These are phyloP conservation scores for Octomys mimax DNA, from an alignment of 2,797 vertebrate species.

Conservation along the genomic window DNA sequence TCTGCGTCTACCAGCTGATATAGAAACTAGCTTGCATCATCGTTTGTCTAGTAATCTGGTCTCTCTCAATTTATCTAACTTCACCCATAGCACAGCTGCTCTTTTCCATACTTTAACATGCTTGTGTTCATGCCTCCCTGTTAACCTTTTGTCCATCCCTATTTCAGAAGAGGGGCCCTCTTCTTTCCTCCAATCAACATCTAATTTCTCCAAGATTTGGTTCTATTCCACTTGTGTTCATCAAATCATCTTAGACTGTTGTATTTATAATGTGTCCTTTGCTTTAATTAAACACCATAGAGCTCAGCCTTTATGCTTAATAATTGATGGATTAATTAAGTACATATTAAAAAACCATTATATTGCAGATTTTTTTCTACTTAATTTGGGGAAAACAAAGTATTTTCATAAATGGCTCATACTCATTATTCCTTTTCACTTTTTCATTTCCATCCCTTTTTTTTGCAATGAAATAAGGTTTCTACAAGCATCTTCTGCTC, in stretches of 20 bases:
- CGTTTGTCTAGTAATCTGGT: background rate
- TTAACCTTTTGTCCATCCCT: too few relatives aligned
- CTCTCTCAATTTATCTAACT: background rate
- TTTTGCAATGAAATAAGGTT: background rate
- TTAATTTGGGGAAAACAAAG: background rate
- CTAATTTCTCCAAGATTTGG: background rate
- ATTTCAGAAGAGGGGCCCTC: background rate
- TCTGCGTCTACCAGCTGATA: background rate
- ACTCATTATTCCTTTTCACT: background rate
- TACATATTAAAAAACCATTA: background rate
- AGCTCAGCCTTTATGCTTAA: background rate
- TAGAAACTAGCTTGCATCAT: background rate
- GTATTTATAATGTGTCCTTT: background rate
- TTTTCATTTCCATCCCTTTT: background rate
- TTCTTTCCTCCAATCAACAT: background rate
- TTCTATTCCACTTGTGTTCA: background rate
- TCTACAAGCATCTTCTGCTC: background rate
- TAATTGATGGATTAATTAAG: constrained; percentile 41
- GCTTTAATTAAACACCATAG: constrained; percentile 6
- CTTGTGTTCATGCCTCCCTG: background rate
- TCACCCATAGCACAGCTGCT: background rate
- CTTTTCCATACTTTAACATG: background rate
- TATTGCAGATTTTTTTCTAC: background rate
- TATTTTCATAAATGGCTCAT: background rate
- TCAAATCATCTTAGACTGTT: background rate